Percentiles rank a stretch among this genome's conserved stretches.
These are phyloP conservation scores for Holcopasites calliopsidis DNA, from an alignment of 1,140 invertebrate genomes.

Conservation along the genomic window DNA sequence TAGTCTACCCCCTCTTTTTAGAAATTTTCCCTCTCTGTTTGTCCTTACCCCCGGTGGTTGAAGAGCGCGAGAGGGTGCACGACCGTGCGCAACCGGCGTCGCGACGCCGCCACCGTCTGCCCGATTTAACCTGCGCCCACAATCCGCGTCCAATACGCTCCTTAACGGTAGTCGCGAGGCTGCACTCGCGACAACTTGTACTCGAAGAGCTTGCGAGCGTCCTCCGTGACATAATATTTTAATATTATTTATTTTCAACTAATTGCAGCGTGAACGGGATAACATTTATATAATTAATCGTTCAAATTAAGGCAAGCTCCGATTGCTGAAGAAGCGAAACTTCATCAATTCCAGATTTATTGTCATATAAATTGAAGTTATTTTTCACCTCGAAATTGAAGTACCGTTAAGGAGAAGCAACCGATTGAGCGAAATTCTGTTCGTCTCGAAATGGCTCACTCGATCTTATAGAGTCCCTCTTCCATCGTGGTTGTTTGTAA, in stretches of 20 bases:
- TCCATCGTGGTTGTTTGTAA: slow-evolving; percentile 44
- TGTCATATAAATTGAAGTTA: too few relatives aligned
- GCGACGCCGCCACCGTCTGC: slow-evolving; percentile 73
- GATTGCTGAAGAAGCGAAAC: too few relatives aligned
- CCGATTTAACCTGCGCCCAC: slow-evolving; percentile 71
- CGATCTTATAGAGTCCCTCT: slow-evolving; percentile 30
- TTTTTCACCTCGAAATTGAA: too few relatives aligned
- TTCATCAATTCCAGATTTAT: background rate
- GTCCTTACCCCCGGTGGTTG: slow-evolving; percentile 19
- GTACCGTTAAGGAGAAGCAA: slow-evolving; percentile 15
- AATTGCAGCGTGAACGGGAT: too few relatives aligned
- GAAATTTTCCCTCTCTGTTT: slow-evolving; percentile 67
- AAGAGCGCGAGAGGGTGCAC: slow-evolving; percentile 10
- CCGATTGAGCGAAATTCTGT: slow-evolving; percentile 11
- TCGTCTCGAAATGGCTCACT: background rate
- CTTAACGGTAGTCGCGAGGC: slow-evolving; percentile 46
- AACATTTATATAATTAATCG: too few relatives aligned
- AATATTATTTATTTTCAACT: too few relatives aligned
- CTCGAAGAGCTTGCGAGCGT: slow-evolving; percentile 4
- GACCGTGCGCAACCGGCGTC: slow-evolving; percentile 66
- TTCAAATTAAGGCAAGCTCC: too few relatives aligned
- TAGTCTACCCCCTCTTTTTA: slow-evolving; percentile 62
- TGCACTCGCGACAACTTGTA: slow-evolving; percentile 60
- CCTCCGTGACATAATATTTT: too few relatives aligned
- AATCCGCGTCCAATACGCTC: slow-evolving; percentile 69